Percentiles rank a stretch among this genome's conserved stretches.
These are phyloP conservation scores for Magallana ariakensis DNA, from an alignment of 1,140 invertebrate genomes.

Conservation along the genomic window DNA sequence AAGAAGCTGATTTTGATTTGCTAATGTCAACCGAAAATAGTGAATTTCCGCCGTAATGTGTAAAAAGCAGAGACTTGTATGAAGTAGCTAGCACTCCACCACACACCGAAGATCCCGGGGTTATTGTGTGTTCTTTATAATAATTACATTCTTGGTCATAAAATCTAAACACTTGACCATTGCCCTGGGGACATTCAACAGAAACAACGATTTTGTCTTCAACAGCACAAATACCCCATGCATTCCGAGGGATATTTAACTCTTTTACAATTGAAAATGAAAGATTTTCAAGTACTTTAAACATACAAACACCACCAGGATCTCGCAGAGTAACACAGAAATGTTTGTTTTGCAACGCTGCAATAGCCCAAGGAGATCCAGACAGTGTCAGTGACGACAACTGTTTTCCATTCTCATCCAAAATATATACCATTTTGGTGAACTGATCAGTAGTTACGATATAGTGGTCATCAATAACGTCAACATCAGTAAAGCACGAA, in stretches of 20 bases:
- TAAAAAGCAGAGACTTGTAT: background rate
- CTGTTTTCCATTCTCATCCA: background rate
- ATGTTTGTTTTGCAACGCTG: background rate
- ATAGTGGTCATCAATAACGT: background rate
- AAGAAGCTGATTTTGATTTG: background rate
- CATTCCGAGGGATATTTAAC: background rate
- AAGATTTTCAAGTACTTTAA: background rate
- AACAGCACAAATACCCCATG: constrained; percentile 5
- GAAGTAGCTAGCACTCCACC: background rate
- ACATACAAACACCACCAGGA: background rate
- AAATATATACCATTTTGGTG: background rate
- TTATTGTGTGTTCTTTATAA: background rate
- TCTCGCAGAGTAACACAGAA: background rate
- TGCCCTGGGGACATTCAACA: background rate
- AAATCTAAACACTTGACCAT: background rate
- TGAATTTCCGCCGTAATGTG: background rate
- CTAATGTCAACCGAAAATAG: background rate
- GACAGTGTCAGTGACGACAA: background rate
- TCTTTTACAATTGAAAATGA: background rate
- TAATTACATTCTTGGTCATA: background rate
- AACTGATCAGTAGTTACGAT: background rate
- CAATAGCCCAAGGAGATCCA: background rate
- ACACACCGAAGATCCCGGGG: background rate
- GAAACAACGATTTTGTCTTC: background rate
- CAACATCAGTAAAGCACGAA: background rate